These are phyloP conservation scores for Eupithecia tripunctaria DNA, from an alignment of 2,888 invertebrate genomes.

Conservation along the genomic window DNA sequence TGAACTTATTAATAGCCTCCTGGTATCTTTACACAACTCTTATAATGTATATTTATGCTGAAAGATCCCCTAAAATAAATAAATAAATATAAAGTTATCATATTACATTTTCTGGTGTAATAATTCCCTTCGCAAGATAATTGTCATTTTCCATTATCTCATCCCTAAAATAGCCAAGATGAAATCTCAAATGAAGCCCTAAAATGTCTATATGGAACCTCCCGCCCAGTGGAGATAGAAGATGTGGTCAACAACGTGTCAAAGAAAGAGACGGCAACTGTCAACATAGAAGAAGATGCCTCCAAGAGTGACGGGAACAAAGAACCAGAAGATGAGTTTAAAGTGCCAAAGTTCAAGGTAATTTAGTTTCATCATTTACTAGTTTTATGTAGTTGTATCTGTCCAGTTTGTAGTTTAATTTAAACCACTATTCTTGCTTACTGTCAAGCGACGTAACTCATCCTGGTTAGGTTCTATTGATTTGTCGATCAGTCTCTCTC, in stretches of 20 bases:
- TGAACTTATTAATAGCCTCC: too few relatives aligned
- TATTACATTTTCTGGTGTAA: background rate
- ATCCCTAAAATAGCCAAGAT: slow-evolving; percentile 84
- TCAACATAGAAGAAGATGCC: slow-evolving; percentile 65
- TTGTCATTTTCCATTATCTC: slow-evolving; percentile 10
- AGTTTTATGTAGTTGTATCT: background rate
- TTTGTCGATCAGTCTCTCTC: background rate
- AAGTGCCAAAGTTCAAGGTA: slow-evolving; percentile 87
- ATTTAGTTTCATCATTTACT: too few relatives aligned
- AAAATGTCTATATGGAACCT: slow-evolving; percentile 89
- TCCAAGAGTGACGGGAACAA: slow-evolving; percentile 73
- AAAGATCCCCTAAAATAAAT: too few relatives aligned
- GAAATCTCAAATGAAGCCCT: slow-evolving; percentile 90
- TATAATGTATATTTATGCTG: too few relatives aligned
- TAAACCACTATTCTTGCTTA: background rate
- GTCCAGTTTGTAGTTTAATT: background rate
- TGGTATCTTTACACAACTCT: too few relatives aligned
- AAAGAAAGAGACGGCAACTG: slow-evolving; percentile 67
- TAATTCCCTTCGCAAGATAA: background rate
- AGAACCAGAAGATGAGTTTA: slow-evolving; percentile 62
- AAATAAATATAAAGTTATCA: background rate
- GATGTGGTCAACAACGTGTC: slow-evolving; percentile 78
- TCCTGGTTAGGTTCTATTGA: background rate
- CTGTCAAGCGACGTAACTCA: too few relatives aligned
- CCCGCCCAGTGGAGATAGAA: slow-evolving; percentile 79